Conservation (phyloP, 2,888 invertebrate genomes). For the Phyllotreta striolata region DNA sequence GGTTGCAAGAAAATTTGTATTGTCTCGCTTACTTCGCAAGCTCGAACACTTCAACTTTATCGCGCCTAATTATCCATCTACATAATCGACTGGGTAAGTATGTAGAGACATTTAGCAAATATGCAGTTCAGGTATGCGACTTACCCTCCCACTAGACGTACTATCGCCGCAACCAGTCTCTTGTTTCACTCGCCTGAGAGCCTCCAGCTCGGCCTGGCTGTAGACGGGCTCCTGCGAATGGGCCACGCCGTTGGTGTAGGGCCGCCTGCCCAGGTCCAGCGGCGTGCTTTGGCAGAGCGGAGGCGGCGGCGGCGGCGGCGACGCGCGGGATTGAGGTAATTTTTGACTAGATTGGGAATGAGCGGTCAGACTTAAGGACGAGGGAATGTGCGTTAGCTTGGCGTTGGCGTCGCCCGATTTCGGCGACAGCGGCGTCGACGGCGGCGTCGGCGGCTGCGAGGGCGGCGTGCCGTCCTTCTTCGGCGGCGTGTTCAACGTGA, state of each 20-base stretch:
- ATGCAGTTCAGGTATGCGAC: slow-evolving; percentile 10
- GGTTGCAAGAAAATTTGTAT: no score
- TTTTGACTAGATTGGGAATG: slow-evolving; percentile 55
- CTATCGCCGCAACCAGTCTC: slow-evolving; percentile 44
- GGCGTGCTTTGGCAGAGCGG: slow-evolving; percentile 37
- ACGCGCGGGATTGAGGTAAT: slow-evolving; percentile 51
- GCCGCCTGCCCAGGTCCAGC: slow-evolving; percentile 39
- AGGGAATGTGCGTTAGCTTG: slow-evolving; percentile 44
- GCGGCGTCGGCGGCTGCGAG: slow-evolving; percentile 64
- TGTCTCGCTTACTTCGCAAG: no score
- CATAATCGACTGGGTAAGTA: no score
- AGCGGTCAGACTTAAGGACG: slow-evolving; percentile 52
- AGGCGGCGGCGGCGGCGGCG: slow-evolving; percentile 9
- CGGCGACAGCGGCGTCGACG: slow-evolving; percentile 62
- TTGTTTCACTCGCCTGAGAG: slow-evolving; percentile 43
- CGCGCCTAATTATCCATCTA: no score
- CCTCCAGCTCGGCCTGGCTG: slow-evolving; percentile 43
- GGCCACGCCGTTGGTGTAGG: slow-evolving; percentile 37
- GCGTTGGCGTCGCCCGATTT: slow-evolving; percentile 48
- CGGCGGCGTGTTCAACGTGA: slow-evolving; percentile 55
- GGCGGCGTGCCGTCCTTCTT: slow-evolving; percentile 55
- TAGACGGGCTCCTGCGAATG: slow-evolving; percentile 43
- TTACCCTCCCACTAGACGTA: slow-evolving; percentile 43
- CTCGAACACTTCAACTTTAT: no score
- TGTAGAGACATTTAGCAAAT: no score